Conservation (phyloP, 1,140 invertebrate species). For the Drosophila asahinai region DNA sequence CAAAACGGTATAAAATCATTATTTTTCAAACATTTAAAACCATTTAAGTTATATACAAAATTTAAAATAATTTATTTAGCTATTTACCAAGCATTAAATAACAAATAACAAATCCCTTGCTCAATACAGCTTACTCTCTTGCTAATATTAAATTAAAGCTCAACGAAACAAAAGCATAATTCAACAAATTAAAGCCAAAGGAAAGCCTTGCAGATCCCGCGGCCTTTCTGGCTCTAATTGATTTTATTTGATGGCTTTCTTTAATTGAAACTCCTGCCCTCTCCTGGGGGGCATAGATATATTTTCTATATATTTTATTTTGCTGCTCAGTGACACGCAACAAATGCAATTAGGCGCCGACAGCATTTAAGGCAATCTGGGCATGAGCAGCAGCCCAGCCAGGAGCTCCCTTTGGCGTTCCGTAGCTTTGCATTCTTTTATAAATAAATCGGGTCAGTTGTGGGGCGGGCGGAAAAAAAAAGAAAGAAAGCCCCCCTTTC, state of each 20-base stretch:
- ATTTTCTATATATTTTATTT: slow-evolving; percentile 18
- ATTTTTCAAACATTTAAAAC: no score
- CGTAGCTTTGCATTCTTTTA: slow-evolving; percentile 41
- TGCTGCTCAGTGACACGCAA: slow-evolving; percentile 41
- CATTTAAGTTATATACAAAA: no score
- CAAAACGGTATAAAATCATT: no score
- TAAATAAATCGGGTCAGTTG: slow-evolving; percentile 69
- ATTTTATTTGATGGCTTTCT: slow-evolving; percentile 34
- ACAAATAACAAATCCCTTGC: no score
- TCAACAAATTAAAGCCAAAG: not conserved
- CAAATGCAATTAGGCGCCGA: slow-evolving; percentile 44
- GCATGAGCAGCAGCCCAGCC: slow-evolving; percentile 1
- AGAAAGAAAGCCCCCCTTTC: no score
- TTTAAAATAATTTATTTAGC: no score
- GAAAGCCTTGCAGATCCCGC: not conserved
- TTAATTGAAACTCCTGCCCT: slow-evolving; percentile 20
- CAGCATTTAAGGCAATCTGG: slow-evolving; percentile 31
- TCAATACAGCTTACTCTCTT: no score
- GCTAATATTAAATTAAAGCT: no score
- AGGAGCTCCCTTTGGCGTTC: slow-evolving; percentile 1
- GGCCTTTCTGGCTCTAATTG: slow-evolving; percentile 23
- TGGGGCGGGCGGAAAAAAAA: no score
- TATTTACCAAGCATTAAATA: no score
- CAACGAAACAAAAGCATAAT: no score
- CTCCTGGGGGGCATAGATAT: not conserved